Conservation (phyloP, 2,113 vertebrate species). For the Tyto alba region DNA sequence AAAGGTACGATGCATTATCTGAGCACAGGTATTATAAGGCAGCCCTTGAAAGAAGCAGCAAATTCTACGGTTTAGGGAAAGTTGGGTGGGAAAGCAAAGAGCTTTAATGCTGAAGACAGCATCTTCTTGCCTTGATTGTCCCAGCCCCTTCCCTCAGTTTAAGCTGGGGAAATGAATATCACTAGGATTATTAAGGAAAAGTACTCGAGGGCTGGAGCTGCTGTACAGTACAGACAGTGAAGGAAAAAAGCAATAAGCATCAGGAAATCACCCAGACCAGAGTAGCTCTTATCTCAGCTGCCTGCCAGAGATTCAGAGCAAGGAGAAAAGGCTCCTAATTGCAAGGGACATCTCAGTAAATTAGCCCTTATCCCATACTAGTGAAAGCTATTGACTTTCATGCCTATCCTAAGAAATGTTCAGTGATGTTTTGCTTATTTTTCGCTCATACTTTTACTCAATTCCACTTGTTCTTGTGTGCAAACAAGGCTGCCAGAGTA, state of each 20-base stretch:
- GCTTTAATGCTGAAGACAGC: background rate
- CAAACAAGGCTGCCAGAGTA: background rate
- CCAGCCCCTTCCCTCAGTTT: background rate
- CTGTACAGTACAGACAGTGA: background rate
- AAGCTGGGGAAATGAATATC: background rate
- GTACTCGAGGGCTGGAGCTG: background rate
- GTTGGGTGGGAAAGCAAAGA: background rate
- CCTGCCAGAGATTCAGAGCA: background rate
- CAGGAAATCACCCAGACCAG: background rate
- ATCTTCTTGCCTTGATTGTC: background rate
- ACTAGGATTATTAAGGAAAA: background rate
- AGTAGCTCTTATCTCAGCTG: background rate
- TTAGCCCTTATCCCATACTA: background rate
- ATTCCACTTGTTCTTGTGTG: background rate
- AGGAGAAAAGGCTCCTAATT: background rate
- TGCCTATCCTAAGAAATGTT: background rate
- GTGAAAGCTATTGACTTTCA: background rate
- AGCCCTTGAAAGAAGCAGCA: background rate
- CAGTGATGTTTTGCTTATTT: background rate
- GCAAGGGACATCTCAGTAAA: background rate
- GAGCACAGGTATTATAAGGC: background rate
- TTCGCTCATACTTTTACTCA: background rate
- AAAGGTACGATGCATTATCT: accelerated
- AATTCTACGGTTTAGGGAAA: background rate
- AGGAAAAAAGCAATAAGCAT: background rate